These are phyloP conservation scores for Eustalomyia histrio DNA, from an alignment of 2,888 invertebrate genomes.

Conservation along the genomic window DNA sequence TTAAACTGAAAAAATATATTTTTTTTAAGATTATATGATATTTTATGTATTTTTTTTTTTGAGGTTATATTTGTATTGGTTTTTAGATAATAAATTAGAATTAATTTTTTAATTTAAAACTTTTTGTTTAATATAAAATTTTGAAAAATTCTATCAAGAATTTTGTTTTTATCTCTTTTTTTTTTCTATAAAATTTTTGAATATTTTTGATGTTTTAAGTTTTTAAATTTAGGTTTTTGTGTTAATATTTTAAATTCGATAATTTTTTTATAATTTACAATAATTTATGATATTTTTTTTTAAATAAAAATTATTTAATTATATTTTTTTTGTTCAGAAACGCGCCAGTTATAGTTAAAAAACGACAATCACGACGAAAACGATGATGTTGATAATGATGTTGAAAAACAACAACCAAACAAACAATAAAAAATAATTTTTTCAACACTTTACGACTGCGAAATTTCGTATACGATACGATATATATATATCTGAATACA, in stretches of 20 bases:
- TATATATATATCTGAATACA: neutral
- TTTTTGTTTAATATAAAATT: neutral
- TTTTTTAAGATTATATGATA: conserved; percentile 38
- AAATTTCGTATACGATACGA: conserved; percentile 26
- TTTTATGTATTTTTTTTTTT: conserved; percentile 18
- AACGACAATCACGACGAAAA: conserved; percentile 56
- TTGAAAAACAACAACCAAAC: conserved; percentile 53
- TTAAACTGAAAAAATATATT: conserved; percentile 34
- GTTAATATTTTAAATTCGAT: conserved; percentile 3
- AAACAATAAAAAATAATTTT: conserved; percentile 58
- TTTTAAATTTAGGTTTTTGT: conserved; percentile 17
- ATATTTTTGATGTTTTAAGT: neutral
- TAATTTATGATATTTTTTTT: conserved; percentile 22
- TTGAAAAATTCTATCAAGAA: too few relatives aligned
- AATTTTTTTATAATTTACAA: conserved; percentile 4
- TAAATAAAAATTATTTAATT: conserved; percentile 15
- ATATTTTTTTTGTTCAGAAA: conserved; percentile 38
- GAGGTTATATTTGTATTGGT: conserved; percentile 13
- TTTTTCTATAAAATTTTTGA: neutral
- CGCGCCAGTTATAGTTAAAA: conserved; percentile 46
- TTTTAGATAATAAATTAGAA: too few relatives aligned
- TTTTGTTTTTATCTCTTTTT: neutral
- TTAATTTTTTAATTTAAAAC: neutral
- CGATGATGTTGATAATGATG: conserved; percentile 45
- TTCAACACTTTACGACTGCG: conserved; percentile 51